Conservation (phyloP, 2,113 vertebrate genomes). For the Orycteropus afer region DNA sequence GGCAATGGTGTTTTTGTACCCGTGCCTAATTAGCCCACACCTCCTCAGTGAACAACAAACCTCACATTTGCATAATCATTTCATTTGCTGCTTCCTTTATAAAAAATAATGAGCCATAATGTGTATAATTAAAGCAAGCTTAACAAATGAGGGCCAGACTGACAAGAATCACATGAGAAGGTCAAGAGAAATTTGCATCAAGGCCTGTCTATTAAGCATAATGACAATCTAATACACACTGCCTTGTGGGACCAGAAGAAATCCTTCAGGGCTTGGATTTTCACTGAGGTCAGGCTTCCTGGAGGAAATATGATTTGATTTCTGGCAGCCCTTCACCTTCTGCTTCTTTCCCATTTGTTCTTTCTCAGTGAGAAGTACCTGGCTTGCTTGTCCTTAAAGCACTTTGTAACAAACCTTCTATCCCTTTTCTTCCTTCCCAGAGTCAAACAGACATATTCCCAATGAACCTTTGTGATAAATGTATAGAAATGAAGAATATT, state of each 20-base stretch:
- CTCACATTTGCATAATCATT: slow-evolving; percentile 75
- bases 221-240: slow-evolving; percentile 17
- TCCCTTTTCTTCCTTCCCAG: not conserved
- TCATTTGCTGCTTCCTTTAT: slow-evolving; percentile 74
- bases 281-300: slow-evolving; percentile 19
- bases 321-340: not conserved
- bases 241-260: not conserved
- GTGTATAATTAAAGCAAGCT: slow-evolving; percentile 67
- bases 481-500: not conserved
- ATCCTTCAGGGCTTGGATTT: not conserved
- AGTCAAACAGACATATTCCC: not conserved
- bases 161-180: slow-evolving; percentile 70
- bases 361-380: not conserved
- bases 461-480: not conserved
- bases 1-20: not conserved
- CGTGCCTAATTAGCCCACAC: slow-evolving; percentile 51
- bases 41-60: slow-evolving; percentile 67
- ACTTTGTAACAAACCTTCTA: not conserved
- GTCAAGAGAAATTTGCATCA: slow-evolving; percentile 63
- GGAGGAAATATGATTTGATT: slow-evolving; percentile 17
- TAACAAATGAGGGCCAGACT: slow-evolving; percentile 5
- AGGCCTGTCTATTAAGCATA: slow-evolving; percentile 5
- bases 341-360: not conserved
- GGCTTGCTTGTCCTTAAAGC: not conserved
- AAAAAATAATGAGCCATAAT: slow-evolving; percentile 79